Evolutionary conservation across 1,140 invertebrate genomes (phyloP).

Genomic region (Musca domestica): DNA sequence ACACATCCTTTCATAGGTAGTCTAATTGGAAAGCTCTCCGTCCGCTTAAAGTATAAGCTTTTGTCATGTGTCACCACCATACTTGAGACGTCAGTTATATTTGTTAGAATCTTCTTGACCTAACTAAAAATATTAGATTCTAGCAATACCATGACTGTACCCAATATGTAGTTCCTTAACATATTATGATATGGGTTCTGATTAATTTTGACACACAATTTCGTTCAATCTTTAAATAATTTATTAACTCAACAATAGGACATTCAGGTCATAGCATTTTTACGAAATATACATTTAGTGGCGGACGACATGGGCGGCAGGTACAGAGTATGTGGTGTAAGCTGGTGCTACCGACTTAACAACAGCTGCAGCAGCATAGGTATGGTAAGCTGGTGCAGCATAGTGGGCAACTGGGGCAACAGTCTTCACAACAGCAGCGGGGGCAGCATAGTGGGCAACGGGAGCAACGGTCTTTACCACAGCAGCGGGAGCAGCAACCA

Average conservation of each 20-base stretch:
- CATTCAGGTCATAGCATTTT: slow-evolving; percentile 7
- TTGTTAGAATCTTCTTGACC: no score
- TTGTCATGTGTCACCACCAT: no score
- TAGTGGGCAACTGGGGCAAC: slow-evolving; percentile 26
- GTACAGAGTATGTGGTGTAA: not conserved
- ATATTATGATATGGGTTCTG: no score
- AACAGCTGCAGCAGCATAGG: slow-evolving; percentile 24
- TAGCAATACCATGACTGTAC: no score
- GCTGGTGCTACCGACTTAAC: slow-evolving; percentile 27
- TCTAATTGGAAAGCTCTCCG: no score
- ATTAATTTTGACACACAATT: no score
- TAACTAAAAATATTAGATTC: no score
- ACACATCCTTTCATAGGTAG: no score
- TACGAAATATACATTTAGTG: slow-evolving; percentile 17
- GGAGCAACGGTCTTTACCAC: slow-evolving; percentile 48
- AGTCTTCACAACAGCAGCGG: slow-evolving; percentile 23
- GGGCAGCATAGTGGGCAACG: slow-evolving; percentile 20
- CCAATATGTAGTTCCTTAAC: no score
- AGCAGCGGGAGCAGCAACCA: not conserved
- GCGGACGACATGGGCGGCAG: slow-evolving; percentile 21
- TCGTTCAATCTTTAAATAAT: slow-evolving; percentile 2
- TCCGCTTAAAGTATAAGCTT: no score
- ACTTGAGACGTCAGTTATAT: no score
- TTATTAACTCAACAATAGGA: slow-evolving; percentile 14
- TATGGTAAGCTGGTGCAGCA: slow-evolving; percentile 24